Conservation (phyloP, 2,113 vertebrate genomes). For the Odocoileus hemionus region DNA sequence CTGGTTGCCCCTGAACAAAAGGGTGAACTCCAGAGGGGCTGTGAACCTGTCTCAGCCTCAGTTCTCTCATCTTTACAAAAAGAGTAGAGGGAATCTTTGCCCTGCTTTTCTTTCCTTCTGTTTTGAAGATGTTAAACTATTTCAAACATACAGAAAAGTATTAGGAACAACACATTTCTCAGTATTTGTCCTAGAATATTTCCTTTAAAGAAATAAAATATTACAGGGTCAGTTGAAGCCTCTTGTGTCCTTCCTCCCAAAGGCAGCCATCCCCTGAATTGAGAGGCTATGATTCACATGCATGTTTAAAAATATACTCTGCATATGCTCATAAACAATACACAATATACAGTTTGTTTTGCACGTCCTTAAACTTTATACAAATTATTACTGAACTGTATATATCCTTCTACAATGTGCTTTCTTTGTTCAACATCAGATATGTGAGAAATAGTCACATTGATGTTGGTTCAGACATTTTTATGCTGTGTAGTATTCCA, state of each 20-base stretch:
- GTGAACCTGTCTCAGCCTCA: background rate
- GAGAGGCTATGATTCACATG: background rate
- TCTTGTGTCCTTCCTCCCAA: background rate
- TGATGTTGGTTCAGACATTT: background rate
- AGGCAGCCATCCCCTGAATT: background rate
- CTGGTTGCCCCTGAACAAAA: background rate
- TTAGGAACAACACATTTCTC: background rate
- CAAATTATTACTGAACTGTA: background rate
- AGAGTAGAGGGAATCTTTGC: background rate
- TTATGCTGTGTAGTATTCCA: background rate
- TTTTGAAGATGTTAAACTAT: background rate
- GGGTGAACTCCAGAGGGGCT: background rate
- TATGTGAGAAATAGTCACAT: background rate
- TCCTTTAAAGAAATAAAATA: slow-evolving; percentile 1
- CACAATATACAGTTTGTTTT: background rate
- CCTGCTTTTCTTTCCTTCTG: background rate
- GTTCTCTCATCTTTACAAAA: background rate
- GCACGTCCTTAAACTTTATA: background rate
- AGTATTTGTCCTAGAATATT: slow-evolving; percentile 5
- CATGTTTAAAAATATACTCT: background rate
- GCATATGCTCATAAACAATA: background rate
- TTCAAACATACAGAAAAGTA: slow-evolving; percentile 24
- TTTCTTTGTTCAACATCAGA: background rate
- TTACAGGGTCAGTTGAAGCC: background rate
- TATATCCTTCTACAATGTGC: background rate